Percentiles rank a stretch among this genome's conserved stretches.
phyloP scores from a whole-genome alignment of 2,797 vertebrate species.

The Chiroxiphia lanceolata region DNA sequence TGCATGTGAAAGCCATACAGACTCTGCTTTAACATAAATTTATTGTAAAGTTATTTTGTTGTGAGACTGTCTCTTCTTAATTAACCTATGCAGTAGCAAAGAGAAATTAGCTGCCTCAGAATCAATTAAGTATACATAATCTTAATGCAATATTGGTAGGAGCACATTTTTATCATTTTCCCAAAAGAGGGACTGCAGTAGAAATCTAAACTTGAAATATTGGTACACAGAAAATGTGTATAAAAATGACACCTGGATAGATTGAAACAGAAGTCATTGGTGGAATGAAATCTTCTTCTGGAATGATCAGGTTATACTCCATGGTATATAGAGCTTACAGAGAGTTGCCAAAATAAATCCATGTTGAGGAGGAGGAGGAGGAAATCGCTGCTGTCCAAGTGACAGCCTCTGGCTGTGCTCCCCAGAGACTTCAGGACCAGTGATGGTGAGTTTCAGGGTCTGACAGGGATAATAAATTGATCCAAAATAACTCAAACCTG shows the following conservation, averaged over 20 bases:
- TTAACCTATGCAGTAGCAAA: not conserved
- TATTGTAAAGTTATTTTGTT: not conserved
- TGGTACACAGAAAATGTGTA: not conserved
- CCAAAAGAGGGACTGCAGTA: not conserved
- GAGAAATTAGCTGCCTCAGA: not conserved
- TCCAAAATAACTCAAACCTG: not conserved
- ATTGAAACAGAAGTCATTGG: not conserved
- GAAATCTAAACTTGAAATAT: not conserved
- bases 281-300: not conserved
- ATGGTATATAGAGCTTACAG: not conserved
- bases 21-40: not conserved
- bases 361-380: not conserved
- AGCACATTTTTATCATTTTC: not conserved
- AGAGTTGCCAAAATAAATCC: not conserved
- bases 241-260: not conserved
- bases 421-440: not conserved
- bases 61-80: not conserved
- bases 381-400: not conserved
- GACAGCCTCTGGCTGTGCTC: not conserved
- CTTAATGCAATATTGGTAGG: not conserved
- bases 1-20: not conserved
- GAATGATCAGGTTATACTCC: not conserved
- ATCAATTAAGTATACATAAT: not conserved
- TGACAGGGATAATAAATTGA: constrained; percentile 12
- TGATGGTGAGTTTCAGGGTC: not conserved